phyloP scores from a whole-genome alignment of 2,888 invertebrate genomes.

The Phalera bucephala region DNA sequence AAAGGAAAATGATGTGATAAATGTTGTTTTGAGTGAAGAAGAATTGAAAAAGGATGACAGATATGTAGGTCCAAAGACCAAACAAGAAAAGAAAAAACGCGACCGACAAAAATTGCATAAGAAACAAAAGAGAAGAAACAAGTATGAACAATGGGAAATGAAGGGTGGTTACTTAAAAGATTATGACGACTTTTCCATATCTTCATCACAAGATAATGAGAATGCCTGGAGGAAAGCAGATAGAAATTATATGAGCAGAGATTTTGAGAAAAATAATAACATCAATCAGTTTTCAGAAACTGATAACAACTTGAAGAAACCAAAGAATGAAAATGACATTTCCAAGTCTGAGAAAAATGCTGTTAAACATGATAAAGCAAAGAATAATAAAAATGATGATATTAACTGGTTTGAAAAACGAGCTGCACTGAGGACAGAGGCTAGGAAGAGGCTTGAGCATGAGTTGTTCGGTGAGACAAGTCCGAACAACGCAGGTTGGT shows the following conservation, averaged over 20 bases:
- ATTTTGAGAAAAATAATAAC: constrained; percentile 37
- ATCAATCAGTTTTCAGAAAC: constrained; percentile 37
- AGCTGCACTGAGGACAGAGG: constrained; percentile 55
- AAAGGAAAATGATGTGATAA: constrained; percentile 30
- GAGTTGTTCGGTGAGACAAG: constrained; percentile 59
- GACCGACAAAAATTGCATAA: constrained; percentile 63
- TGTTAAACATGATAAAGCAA: constrained; percentile 22
- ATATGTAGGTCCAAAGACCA: constrained; percentile 55
- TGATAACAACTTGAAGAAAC: constrained; percentile 27
- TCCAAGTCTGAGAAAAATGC: constrained; percentile 10
- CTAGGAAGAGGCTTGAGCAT: constrained; percentile 60
- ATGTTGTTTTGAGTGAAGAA: constrained; percentile 54
- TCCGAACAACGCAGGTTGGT: constrained; percentile 69
- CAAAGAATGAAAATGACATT: constrained; percentile 14
- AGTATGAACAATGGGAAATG: constrained; percentile 75
- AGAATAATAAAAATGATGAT: constrained; percentile 37
- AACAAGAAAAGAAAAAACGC: constrained; percentile 60
- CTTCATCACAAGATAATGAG: constrained; percentile 51
- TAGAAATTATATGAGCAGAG: constrained; percentile 34
- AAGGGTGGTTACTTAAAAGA: constrained; percentile 69
- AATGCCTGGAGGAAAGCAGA: constrained; percentile 38
- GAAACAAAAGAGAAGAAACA: constrained; percentile 69
- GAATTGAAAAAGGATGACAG: constrained; percentile 68
- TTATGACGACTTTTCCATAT: constrained; percentile 59
- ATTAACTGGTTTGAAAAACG: constrained; percentile 67